Percentiles rank a stretch among this genome's conserved stretches.
These are phyloP conservation scores for Zootermopsis nevadensis DNA, from an alignment of 2,888 invertebrate species.

Conservation along the genomic window DNA sequence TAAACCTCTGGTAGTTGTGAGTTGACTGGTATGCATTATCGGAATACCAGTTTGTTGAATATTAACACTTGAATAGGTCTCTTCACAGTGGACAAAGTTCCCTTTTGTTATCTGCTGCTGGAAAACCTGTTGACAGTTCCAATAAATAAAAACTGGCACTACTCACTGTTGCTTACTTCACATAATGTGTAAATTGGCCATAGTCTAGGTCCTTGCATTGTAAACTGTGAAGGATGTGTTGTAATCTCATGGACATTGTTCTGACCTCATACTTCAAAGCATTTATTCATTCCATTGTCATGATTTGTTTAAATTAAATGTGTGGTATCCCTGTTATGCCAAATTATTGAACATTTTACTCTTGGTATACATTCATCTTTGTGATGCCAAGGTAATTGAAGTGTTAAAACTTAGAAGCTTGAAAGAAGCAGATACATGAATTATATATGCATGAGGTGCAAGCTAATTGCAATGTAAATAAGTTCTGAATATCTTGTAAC, in stretches of 20 bases:
- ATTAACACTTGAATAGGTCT: not conserved
- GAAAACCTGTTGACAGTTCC: not conserved
- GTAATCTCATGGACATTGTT: constrained; percentile 9
- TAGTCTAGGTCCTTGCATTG: not conserved
- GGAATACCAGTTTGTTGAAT: not conserved
- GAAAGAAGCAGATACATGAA: not conserved
- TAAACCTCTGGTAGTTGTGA: not conserved
- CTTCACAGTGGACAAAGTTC: not conserved
- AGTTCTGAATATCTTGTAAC: not conserved
- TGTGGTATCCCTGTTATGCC: not conserved
- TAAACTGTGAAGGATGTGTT: not conserved
- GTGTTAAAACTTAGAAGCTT: not conserved
- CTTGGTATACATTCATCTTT: not conserved
- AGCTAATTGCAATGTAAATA: not conserved
- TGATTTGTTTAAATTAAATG: not conserved
- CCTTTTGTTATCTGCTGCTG: not conserved
- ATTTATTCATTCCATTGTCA: constrained; percentile 42
- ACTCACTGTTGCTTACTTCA: not conserved
- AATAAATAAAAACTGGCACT: not conserved
- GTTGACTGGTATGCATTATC: not conserved
- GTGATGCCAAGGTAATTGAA: not conserved
- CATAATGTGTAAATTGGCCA: not conserved
- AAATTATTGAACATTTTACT: not conserved
- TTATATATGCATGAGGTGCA: not conserved
- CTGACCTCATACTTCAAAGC: constrained; percentile 9